These are phyloP conservation scores for Sarcophaga peregrina DNA, from an alignment of 1,140 invertebrate species.

Conservation along the genomic window DNA sequence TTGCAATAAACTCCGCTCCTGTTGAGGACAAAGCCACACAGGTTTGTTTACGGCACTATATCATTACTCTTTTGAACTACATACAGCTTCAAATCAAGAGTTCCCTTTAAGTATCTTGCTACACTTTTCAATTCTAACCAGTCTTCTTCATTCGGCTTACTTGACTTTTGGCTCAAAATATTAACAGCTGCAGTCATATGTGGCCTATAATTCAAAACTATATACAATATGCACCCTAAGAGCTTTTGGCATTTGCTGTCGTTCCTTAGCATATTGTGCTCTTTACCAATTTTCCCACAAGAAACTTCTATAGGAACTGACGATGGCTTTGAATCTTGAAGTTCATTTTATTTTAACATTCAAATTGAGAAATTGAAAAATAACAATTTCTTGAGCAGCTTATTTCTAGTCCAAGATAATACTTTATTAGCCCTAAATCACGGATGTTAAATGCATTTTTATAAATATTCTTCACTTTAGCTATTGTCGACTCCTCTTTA, in stretches of 20 bases:
- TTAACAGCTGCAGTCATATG: not conserved
- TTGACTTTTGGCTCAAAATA: not conserved
- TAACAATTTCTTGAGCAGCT: too few species aligned
- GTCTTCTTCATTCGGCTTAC: not conserved
- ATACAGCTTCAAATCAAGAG: too few species aligned
- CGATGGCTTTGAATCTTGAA: not conserved
- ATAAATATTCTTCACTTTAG: too few species aligned
- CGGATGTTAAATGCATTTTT: too few species aligned
- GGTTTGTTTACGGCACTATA: constrained; percentile 48
- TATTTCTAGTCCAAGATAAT: too few species aligned
- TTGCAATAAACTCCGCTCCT: constrained; percentile 50
- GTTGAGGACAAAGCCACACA: constrained; percentile 49
- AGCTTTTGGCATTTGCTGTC: not conserved
- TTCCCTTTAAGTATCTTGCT: not conserved
- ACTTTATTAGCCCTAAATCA: not conserved
- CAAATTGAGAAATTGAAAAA: too few species aligned
- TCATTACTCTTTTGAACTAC: not conserved
- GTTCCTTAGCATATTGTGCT: not conserved
- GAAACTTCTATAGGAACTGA: not conserved
- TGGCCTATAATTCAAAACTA: not conserved
- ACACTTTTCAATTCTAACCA: not conserved
- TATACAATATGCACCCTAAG: not conserved
- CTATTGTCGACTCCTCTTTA: too few species aligned
- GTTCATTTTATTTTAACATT: not conserved
- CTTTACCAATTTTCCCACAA: not conserved